Evolutionary conservation across 2,113 vertebrate genomes (phyloP).

Genomic region (Nematolebias whitei): DNA sequence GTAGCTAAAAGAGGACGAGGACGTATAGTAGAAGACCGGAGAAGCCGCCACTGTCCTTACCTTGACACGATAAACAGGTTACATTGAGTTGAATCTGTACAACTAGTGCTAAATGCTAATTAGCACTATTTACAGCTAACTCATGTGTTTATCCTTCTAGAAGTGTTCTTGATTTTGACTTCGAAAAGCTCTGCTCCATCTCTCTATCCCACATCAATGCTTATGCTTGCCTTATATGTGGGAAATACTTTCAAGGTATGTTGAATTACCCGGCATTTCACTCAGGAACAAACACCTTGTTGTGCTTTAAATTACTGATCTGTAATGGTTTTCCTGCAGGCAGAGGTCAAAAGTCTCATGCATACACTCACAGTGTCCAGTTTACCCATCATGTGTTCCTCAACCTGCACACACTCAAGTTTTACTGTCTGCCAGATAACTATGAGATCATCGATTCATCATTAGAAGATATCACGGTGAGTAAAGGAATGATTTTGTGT

Average conservation of each 20-base stretch:
- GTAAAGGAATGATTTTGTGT: conserved; percentile 14
- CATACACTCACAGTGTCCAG: conserved; percentile 97
- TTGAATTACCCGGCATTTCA: neutral
- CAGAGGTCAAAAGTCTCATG: conserved; percentile 94
- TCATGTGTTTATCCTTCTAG: conserved; percentile 59
- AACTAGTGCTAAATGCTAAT: conserved; percentile 7
- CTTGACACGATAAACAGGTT: conserved; percentile 96
- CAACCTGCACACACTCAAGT: conserved; percentile 96
- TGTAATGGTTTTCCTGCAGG: conserved; percentile 71
- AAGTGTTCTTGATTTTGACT: conserved; percentile 96
- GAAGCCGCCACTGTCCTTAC: conserved; percentile 95
- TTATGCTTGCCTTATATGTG: conserved; percentile 95
- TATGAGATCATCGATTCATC: conserved; percentile 98
- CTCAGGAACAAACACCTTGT: neutral
- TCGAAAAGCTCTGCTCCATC: conserved; percentile 96
- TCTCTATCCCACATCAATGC: conserved; percentile 96
- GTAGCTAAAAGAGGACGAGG: conserved; percentile 63
- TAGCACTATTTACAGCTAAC: neutral
- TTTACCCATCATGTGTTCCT: conserved; percentile 96
- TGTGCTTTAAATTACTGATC: neutral
- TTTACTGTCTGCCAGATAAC: conserved; percentile 97
- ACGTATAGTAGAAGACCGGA: conserved; percentile 82
- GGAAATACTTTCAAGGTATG: conserved; percentile 96
- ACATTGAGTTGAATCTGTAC: conserved; percentile 1
- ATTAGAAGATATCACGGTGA: conserved; percentile 93